Conservation (phyloP, 37 sponge, comb jelly and placozoan species). For the Spongia lamella region DNA sequence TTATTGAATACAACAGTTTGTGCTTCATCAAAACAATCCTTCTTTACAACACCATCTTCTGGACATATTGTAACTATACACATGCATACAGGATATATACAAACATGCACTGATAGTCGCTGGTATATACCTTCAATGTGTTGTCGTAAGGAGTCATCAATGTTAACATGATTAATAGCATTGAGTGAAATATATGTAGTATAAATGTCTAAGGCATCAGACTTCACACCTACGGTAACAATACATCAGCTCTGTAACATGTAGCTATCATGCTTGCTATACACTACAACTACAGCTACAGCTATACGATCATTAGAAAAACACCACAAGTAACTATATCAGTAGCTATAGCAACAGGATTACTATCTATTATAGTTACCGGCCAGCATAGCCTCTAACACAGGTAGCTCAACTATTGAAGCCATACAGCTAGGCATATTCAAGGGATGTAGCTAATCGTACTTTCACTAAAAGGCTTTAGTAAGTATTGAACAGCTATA, state of each 20-base stretch:
- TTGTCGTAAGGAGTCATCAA: conserved; percentile 63
- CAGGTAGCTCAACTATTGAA: too few relatives aligned
- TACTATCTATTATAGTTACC: too few relatives aligned
- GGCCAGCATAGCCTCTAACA: too few relatives aligned
- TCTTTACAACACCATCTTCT: conserved; percentile 55
- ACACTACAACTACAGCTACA: too few relatives aligned
- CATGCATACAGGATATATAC: neutral
- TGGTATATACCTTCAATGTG: conserved; percentile 55
- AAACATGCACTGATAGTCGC: too few relatives aligned
- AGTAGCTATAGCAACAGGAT: neutral
- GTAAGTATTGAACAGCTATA: too few relatives aligned
- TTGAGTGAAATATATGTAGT: conserved; percentile 59
- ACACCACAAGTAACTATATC: too few relatives aligned
- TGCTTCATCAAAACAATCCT: conserved; percentile 51
- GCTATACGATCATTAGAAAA: too few relatives aligned
- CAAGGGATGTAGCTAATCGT: too few relatives aligned
- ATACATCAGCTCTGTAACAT: conserved; percentile 13
- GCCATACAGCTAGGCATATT: too few relatives aligned
- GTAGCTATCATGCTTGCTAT: too few relatives aligned
- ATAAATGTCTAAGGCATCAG: conserved; percentile 66
- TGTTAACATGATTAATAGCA: conserved; percentile 35
- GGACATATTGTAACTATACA: conserved; percentile 62
- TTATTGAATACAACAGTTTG: conserved; percentile 32
- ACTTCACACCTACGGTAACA: conserved; percentile 14
- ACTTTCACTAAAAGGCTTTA: too few relatives aligned